Base-by-base conservation (phyloP, 2,797 vertebrate species). In the Parotocinclus haroldoi region DNA sequence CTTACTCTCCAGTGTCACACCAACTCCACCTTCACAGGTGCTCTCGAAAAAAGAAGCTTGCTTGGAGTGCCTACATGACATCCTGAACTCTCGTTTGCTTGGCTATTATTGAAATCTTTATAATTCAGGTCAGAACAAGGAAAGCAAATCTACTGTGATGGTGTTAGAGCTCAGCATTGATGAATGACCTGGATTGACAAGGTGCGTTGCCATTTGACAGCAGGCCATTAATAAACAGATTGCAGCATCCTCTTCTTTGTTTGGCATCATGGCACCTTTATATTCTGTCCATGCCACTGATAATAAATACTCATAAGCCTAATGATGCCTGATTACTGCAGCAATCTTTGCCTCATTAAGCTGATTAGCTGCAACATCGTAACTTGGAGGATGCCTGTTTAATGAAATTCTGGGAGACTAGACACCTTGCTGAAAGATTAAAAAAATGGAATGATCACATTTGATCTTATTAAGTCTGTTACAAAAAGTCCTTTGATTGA, bases 251-350 rank as follows among this genome's bases (percentile, higher is more conserved):
- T 61, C 77, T 88, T 84, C 82, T 87, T 85, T 86, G 84, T 80
- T 82, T 84, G 82, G 70, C 82, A 83, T 89, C 86, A 85, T 88
- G 89, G 82, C 79, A 84, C 83, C 79, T 88, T 86, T 89, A 86
- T 87, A 89, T 89, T 88, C 84, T 84, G 84, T 89, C 85, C 80
- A 67, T 81, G 82, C 86, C 84, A 85, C 85, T 76, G 86, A 90
- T 89, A 92, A 92, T 91, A 91, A 92, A 92, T 90, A 90, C 89
- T 90, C 89, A 91, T 91, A 89, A 91, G 89, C 84, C 86, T 91
- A 91, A 92, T 91, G 91, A 89, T 79, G 88, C 89, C 86, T 91
- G 89, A 91, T 91, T 91, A 90, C 89, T 86, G 86, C 87, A 82
- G 88, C 90, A 91, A 90, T 91, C 86, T 90, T 88, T 90, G 91